These are phyloP conservation scores for Periparus ater DNA, from an alignment of 2,797 vertebrate genomes.

Conservation along the genomic window DNA sequence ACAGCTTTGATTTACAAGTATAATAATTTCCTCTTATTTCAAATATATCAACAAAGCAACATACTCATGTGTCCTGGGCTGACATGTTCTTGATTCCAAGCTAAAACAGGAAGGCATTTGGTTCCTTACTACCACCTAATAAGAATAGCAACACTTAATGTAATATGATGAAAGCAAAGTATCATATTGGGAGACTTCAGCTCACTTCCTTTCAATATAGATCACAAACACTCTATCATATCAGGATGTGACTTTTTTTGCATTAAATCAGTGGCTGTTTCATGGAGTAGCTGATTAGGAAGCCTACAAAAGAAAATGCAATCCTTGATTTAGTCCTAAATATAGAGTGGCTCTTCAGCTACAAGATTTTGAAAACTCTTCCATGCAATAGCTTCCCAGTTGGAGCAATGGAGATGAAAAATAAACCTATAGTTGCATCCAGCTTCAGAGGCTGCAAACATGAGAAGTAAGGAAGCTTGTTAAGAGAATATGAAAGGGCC, in stretches of 20 bases:
- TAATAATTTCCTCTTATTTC: not conserved
- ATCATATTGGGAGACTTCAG: not conserved
- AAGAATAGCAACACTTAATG: slow-evolving; percentile 4
- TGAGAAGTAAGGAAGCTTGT: not conserved
- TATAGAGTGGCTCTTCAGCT: not conserved
- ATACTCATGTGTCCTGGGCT: not conserved
- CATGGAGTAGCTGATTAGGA: not conserved
- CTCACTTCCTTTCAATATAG: not conserved
- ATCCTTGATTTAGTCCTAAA: slow-evolving; percentile 28
- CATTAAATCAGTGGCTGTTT: not conserved
- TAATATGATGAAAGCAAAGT: not conserved
- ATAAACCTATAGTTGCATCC: not conserved
- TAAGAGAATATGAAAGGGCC: not conserved
- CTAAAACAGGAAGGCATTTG: not conserved
- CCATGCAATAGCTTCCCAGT: not conserved
- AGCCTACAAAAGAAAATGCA: slow-evolving; percentile 15
- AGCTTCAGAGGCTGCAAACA: not conserved
- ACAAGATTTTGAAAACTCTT: not conserved
- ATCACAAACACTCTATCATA: not conserved
- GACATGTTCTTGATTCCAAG: not conserved
- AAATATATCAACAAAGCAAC: not conserved
- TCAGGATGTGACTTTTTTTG: not conserved
- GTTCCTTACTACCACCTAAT: not conserved
- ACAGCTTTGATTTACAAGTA: not conserved
- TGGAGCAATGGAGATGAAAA: not conserved